A percentile compares a stretch with the other conserved stretches of the same genome.
These are phyloP conservation scores for Megaceryle alcyon DNA, from an alignment of 2,797 vertebrate species.

Conservation along the genomic window DNA sequence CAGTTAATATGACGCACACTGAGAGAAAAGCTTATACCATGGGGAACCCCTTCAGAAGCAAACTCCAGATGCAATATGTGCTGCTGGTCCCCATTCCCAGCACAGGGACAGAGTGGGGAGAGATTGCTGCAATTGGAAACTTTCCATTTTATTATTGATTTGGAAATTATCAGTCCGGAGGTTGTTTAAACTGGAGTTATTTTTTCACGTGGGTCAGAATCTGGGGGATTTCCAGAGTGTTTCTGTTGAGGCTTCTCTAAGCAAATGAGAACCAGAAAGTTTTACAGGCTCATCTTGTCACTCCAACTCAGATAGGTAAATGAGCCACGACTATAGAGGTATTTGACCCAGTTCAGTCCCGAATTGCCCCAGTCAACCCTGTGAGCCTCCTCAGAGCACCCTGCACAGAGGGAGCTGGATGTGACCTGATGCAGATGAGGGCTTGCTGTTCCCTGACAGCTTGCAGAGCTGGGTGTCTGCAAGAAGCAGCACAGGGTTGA, in stretches of 20 bases:
- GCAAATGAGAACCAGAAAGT: neutral
- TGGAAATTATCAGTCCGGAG: neutral
- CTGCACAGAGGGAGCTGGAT: neutral
- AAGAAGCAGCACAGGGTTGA: neutral
- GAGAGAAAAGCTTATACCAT: neutral
- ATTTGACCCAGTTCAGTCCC: neutral
- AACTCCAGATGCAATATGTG: fast-evolving
- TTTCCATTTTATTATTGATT: neutral
- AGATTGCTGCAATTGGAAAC: neutral
- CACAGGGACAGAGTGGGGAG: neutral
- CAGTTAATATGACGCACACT: fast-evolving
- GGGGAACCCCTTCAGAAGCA: neutral
- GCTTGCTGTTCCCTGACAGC: neutral
- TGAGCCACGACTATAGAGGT: fast-evolving
- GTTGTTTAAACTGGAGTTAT: neutral
- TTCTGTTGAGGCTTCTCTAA: neutral
- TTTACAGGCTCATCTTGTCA: neutral
- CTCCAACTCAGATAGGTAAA: neutral
- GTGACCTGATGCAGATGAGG: neutral
- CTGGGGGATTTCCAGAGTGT: neutral
- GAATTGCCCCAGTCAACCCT: neutral
- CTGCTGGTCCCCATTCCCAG: neutral
- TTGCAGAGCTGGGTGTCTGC: neutral
- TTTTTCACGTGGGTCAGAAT: neutral
- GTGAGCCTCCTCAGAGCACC: neutral